Evolutionary conservation across 2,888 invertebrate species (phyloP).

Genomic region (Morinoia aosen): DNA sequence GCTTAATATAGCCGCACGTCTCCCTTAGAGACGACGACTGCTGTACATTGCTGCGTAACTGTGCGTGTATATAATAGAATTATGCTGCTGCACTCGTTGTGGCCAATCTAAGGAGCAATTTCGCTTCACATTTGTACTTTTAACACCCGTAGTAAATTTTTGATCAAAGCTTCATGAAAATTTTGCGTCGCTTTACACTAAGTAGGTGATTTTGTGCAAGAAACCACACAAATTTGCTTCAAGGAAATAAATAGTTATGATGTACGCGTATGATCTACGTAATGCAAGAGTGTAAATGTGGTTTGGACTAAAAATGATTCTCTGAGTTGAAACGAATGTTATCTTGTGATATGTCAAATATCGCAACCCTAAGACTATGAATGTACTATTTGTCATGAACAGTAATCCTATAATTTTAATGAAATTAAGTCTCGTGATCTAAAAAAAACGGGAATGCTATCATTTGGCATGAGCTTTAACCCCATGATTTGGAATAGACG

Average conservation of each 20-base stretch:
- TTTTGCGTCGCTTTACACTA: background rate
- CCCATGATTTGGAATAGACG: background rate
- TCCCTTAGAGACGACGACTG: background rate
- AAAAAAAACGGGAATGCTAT: background rate
- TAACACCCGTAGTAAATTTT: background rate
- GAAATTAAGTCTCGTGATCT: background rate
- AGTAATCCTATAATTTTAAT: background rate
- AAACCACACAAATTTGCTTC: background rate
- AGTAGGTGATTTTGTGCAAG: background rate
- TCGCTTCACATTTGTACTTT: background rate
- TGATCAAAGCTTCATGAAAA: background rate
- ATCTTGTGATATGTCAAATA: too few species aligned
- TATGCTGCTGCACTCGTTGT: background rate
- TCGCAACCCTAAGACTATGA: too few species aligned
- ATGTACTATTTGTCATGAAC: too few species aligned
- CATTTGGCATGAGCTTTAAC: background rate
- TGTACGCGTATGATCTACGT: background rate
- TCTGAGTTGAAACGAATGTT: background rate
- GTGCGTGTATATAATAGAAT: background rate
- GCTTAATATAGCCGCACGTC: too few species aligned
- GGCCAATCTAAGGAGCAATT: background rate
- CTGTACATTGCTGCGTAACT: constrained; percentile 21
- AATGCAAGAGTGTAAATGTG: background rate
- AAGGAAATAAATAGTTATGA: background rate
- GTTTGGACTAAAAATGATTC: background rate